phyloP scores from a whole-genome alignment of 2,888 invertebrate species.

The Tenthredo scrophulariae region DNA sequence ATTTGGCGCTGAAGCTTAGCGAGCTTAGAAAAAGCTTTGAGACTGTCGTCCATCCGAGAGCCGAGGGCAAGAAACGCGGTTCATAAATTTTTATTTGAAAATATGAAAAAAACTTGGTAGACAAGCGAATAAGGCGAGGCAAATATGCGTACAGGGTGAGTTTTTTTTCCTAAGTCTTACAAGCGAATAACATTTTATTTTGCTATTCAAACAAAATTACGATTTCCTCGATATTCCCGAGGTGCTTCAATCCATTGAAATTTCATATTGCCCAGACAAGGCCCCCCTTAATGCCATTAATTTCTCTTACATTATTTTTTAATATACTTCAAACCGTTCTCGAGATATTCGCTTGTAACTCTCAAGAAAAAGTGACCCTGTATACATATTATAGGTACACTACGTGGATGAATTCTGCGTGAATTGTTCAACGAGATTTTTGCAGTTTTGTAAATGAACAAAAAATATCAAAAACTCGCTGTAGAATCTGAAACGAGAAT shows the following conservation, averaged over 20 bases:
- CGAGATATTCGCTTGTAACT: too few relatives aligned
- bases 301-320: too few relatives aligned
- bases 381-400: too few relatives aligned
- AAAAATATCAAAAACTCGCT: neutral
- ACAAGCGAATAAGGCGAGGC: neutral
- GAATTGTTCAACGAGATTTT: neutral
- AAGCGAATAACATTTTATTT: too few relatives aligned
- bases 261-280: too few relatives aligned
- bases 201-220: too few relatives aligned
- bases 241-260: too few relatives aligned
- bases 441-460: neutral
- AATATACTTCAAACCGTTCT: too few relatives aligned
- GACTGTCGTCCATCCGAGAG: conserved; percentile 26
- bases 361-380: too few relatives aligned
- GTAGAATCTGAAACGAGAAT: neutral
- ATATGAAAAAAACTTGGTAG: neutral
- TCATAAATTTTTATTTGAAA: conserved; percentile 40
- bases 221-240: too few relatives aligned
- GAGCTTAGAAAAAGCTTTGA: conserved; percentile 35
- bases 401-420: neutral
- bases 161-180: too few relatives aligned
- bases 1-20: conserved; percentile 29
- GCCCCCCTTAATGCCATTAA: too few relatives aligned
- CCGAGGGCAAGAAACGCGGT: neutral
- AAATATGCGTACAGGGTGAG: neutral